Conservation (phyloP, 92 coral and sea anemone genomes). For the Zoanthus sociatus region DNA sequence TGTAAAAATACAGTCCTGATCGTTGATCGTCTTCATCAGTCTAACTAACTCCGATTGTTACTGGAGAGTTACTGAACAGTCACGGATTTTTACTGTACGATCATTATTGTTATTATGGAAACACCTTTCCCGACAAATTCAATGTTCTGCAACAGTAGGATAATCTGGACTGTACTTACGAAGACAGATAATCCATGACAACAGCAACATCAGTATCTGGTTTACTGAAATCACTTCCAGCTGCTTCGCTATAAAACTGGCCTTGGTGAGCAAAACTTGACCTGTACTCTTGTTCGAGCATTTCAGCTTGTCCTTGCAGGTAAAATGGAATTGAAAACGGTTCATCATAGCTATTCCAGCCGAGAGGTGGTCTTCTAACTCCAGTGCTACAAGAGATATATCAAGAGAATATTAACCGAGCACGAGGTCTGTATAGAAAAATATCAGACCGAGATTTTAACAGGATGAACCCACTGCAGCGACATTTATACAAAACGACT, state of each 20-base stretch:
- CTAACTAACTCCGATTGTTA: too few relatives aligned
- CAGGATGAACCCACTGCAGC: too few relatives aligned
- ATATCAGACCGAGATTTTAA: too few relatives aligned
- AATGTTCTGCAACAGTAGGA: neutral
- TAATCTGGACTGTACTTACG: conserved; percentile 62
- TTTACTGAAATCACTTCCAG: conserved; percentile 36
- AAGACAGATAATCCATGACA: conserved; percentile 73
- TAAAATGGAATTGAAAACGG: conserved; percentile 90
- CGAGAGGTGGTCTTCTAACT: conserved; percentile 65
- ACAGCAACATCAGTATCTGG: conserved; percentile 45
- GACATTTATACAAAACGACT: too few relatives aligned
- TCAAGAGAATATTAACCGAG: too few relatives aligned
- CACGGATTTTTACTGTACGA: too few relatives aligned
- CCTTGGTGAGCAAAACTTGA: conserved; percentile 14
- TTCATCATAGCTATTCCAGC: conserved; percentile 77
- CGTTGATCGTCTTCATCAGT: too few relatives aligned
- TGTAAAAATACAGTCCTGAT: too few relatives aligned
- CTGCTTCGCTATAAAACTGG: conserved; percentile 1
- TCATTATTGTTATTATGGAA: too few relatives aligned
- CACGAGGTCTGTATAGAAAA: too few relatives aligned
- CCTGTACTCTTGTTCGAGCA: conserved; percentile 71
- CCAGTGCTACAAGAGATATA: conserved; percentile 37
- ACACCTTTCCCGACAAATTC: too few relatives aligned
- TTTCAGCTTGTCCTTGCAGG: conserved; percentile 74
- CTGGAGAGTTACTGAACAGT: too few relatives aligned